These are phyloP conservation scores for Zoanthus gigantus DNA, from an alignment of 92 coral and sea anemone species.

Conservation along the genomic window DNA sequence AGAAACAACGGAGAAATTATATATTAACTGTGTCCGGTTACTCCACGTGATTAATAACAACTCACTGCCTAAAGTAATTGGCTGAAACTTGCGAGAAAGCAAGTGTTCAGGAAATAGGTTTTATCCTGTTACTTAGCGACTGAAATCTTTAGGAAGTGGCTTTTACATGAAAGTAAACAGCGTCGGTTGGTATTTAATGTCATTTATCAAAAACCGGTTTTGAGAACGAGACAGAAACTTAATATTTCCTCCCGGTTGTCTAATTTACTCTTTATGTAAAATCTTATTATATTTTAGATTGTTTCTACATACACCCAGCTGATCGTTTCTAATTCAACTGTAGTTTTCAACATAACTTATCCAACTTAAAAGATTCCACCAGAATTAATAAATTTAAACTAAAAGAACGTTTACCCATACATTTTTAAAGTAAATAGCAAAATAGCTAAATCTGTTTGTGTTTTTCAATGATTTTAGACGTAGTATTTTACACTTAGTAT, in stretches of 20 bases:
- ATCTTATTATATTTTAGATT: slow-evolving; percentile 1
- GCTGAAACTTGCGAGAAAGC: not conserved
- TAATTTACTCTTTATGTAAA: not conserved
- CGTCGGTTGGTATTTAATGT: not conserved
- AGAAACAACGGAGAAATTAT: not conserved
- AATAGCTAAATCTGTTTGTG: too few relatives aligned
- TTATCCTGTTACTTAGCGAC: slow-evolving; percentile 5
- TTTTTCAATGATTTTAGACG: too few relatives aligned
- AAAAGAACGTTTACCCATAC: too few relatives aligned
- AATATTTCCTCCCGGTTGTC: not conserved
- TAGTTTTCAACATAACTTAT: too few relatives aligned
- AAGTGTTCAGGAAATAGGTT: slow-evolving; percentile 12
- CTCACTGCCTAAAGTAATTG: not conserved
- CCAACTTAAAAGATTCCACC: too few relatives aligned
- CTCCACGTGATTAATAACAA: slow-evolving; percentile 21
- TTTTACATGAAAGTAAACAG: slow-evolving; percentile 4
- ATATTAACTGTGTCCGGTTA: not conserved
- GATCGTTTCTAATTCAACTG: too few relatives aligned
- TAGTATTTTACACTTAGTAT: too few relatives aligned
- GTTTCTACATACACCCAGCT: too few relatives aligned
- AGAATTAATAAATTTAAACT: too few relatives aligned
- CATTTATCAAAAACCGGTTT: not conserved
- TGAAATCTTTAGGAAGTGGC: slow-evolving; percentile 38
- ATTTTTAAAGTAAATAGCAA: too few relatives aligned
- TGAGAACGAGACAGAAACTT: not conserved